These are phyloP conservation scores for Petrophora chlorosata DNA, from an alignment of 2,888 invertebrate species.

Conservation along the genomic window DNA sequence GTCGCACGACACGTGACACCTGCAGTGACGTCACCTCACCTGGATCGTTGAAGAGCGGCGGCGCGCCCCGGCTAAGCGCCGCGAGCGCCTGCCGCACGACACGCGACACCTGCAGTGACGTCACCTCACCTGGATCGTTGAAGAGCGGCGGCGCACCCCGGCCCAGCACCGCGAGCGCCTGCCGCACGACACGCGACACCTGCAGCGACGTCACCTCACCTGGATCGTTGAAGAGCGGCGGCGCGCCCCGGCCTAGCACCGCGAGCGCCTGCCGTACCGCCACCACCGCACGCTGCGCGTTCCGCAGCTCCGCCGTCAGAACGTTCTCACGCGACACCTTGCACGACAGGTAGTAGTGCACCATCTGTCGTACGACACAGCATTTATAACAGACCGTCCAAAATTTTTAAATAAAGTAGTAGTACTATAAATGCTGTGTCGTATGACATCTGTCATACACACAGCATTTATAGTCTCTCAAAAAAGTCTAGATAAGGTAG, in stretches of 20 bases:
- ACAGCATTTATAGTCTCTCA: neutral
- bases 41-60: constrained; percentile 72
- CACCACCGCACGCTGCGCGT: constrained; percentile 88
- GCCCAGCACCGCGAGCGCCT: constrained; percentile 88
- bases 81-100: too few relatives aligned
- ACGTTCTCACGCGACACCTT: constrained; percentile 90
- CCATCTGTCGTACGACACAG: constrained; percentile 84
- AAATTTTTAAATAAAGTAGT: neutral
- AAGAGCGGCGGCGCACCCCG: constrained; percentile 75
- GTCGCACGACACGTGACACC: too few relatives aligned
- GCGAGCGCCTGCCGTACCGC: constrained; percentile 89
- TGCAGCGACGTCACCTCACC: constrained; percentile 79
- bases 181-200: constrained; percentile 86
- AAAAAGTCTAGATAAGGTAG: neutral
- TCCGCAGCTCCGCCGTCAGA: constrained; percentile 91
- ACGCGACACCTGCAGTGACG: too few relatives aligned
- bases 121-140: constrained; percentile 52
- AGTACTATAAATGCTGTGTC: too few relatives aligned
- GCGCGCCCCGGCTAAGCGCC: constrained; percentile 82
- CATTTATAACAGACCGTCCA: neutral
- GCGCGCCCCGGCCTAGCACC: constrained; percentile 82
- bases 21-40: neutral
- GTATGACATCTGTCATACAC: too few relatives aligned
- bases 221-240: constrained; percentile 73
- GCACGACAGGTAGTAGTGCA: constrained; percentile 92